phyloP scores from a whole-genome alignment of 2,113 vertebrate genomes.

The Regulus satrapa region DNA sequence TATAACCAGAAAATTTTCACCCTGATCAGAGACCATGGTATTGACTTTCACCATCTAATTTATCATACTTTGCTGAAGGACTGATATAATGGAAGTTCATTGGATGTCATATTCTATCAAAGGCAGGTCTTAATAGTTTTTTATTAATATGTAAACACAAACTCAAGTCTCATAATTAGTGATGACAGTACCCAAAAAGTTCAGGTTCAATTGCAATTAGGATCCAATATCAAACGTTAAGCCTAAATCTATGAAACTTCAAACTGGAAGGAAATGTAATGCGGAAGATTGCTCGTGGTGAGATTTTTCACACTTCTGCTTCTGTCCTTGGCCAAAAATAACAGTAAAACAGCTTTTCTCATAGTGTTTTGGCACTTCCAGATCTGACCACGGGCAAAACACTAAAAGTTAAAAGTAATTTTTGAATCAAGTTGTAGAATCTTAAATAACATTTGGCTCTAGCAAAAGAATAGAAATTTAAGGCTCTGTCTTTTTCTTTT shows the following conservation, averaged over 20 bases:
- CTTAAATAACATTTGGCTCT: neutral
- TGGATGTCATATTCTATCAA: neutral
- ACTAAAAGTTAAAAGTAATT: neutral
- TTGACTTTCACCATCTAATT: conserved; percentile 6
- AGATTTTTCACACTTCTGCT: conserved; percentile 28
- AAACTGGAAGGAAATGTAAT: neutral
- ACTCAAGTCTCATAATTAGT: neutral
- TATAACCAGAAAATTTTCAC: neutral
- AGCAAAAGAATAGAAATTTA: neutral
- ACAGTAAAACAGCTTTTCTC: conserved; percentile 7
- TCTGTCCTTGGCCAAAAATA: conserved; percentile 1
- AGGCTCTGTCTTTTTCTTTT: neutral
- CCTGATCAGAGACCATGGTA: neutral
- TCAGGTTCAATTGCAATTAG: neutral
- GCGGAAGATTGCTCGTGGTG: neutral
- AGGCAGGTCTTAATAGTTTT: neutral
- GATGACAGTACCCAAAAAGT: neutral
- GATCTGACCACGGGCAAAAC: neutral
- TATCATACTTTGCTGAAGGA: neutral
- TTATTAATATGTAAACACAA: neutral
- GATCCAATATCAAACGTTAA: neutral
- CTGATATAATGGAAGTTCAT: neutral
- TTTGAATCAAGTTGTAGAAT: neutral
- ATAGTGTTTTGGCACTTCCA: neutral
- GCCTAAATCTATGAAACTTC: neutral